Evolutionary conservation across 2,797 vertebrate genomes (phyloP).

Genomic region (Characodon lateralis): DNA sequence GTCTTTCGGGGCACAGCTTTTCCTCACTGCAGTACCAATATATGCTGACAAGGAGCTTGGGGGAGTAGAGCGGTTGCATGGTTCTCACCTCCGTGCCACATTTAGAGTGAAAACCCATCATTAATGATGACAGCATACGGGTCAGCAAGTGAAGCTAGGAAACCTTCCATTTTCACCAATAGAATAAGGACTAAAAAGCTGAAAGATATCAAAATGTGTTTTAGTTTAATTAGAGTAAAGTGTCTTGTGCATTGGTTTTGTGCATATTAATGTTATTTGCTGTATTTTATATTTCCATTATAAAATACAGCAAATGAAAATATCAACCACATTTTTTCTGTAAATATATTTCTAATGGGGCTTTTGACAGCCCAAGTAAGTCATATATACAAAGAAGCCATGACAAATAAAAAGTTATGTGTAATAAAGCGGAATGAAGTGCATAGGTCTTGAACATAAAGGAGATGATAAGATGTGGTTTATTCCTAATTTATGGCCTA

Average conservation of each 20-base stretch:
- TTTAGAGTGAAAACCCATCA: slow-evolving; percentile 38
- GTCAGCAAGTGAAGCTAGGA: slow-evolving; percentile 38
- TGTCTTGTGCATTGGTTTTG: background rate
- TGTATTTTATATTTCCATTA: background rate
- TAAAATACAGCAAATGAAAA: background rate
- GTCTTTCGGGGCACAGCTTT: slow-evolving; percentile 10
- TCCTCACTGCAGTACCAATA: slow-evolving; percentile 35
- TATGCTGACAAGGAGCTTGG: slow-evolving; percentile 29
- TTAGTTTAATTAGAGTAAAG: slow-evolving; percentile 11
- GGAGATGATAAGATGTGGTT: background rate
- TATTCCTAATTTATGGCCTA: background rate
- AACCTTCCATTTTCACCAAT: slow-evolving; percentile 31
- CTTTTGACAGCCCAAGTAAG: background rate
- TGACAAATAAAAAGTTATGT: background rate
- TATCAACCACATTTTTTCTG: background rate
- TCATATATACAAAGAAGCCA: background rate
- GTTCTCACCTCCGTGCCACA: slow-evolving; percentile 41
- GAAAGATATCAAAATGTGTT: slow-evolving; percentile 12
- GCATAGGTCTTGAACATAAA: background rate
- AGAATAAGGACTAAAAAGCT: slow-evolving; percentile 11
- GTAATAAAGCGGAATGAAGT: background rate
- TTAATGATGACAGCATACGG: slow-evolving; percentile 39
- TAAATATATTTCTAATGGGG: background rate
- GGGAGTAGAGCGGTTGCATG: slow-evolving; percentile 18
- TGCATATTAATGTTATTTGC: slow-evolving; percentile 2